phyloP scores from a whole-genome alignment of 2,888 invertebrate species.

The Stictocephala bisonia region DNA sequence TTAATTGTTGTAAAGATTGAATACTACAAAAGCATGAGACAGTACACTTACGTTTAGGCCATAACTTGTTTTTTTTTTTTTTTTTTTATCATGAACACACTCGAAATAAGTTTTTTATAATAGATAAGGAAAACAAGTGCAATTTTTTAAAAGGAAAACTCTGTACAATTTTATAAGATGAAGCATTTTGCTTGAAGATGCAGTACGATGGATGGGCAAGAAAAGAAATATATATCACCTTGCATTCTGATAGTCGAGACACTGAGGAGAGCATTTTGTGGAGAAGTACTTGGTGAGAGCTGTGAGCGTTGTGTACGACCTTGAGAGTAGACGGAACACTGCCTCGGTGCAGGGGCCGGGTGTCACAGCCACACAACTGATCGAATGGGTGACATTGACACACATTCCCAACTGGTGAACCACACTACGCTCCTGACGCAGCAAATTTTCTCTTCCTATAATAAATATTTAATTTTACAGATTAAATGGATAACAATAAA shows the following conservation, averaged over 20 bases:
- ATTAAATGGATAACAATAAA: not conserved
- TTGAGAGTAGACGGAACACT: conserved; percentile 69
- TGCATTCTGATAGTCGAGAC: conserved; percentile 67
- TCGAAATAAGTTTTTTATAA: too few relatives aligned
- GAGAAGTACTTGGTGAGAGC: conserved; percentile 72
- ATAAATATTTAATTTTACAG: not conserved
- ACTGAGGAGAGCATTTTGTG: conserved; percentile 65
- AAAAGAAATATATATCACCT: too few relatives aligned
- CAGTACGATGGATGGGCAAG: too few relatives aligned
- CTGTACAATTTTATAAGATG: too few relatives aligned
- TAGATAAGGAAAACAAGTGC: too few relatives aligned
- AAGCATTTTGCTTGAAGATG: too few relatives aligned
- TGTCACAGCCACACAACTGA: conserved; percentile 68
- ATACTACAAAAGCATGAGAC: too few relatives aligned
- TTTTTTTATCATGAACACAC: too few relatives aligned
- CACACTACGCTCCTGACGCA: conserved; percentile 68
- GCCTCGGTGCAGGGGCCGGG: conserved; percentile 69
- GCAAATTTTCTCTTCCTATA: conserved; percentile 65
- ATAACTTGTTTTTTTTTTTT: too few relatives aligned
- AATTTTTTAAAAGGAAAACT: too few relatives aligned
- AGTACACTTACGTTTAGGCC: too few relatives aligned
- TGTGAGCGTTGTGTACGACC: conserved; percentile 68
- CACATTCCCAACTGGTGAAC: conserved; percentile 71
- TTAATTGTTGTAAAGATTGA: too few relatives aligned
- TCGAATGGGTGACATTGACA: conserved; percentile 67